Evolutionary conservation across 2,888 invertebrate genomes (phyloP), one percentile per base, ranked within the genome.

Genomic region (Diarsia rubi): DNA sequence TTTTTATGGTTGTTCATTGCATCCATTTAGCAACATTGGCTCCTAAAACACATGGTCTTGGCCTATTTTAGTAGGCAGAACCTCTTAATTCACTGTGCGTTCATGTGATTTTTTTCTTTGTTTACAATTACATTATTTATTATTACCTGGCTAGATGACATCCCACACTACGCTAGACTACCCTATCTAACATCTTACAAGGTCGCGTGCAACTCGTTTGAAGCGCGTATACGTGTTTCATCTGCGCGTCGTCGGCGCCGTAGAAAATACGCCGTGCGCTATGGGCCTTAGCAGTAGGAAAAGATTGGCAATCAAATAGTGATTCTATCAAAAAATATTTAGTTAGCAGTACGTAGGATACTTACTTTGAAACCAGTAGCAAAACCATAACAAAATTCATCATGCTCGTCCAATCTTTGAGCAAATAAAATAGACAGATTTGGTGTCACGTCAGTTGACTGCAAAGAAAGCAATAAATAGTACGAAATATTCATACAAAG

Each of bases 331-430:
- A 24, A 14, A 54, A 54, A 54, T 24, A 54, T 54, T 24, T 24
- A 54, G 24, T 54, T 5, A 57, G 19, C 16, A 27, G 8, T 16
- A 14, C 2, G 83, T 14, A 14, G 2, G n/a, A 8, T 6, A 71
- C 45, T 69, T 71, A 71, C 71, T 12, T 71, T 44, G 2, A 69
- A 71, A 69, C 71, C 71, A 54, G 71, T 69, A 14, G 52, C 12
- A n/a, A 27, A 54, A 14, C 71, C 71, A 4, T 45, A 45, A 31
- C 70, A 71, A 54, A 69, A 54, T 54, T 12, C 19, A 57, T 69
- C 69, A 45, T 45, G 69, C 14, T 71, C 54, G 31, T 54, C 31
- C 44, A 69, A 45, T 2, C 27, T 57, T 45, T 71, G 71, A 24
- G 6, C 54, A 9, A 71, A 69, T 19, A 44, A 45, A 54, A 71